Conservation (phyloP, 2,113 vertebrate species). For the Melanocharis versteri region DNA sequence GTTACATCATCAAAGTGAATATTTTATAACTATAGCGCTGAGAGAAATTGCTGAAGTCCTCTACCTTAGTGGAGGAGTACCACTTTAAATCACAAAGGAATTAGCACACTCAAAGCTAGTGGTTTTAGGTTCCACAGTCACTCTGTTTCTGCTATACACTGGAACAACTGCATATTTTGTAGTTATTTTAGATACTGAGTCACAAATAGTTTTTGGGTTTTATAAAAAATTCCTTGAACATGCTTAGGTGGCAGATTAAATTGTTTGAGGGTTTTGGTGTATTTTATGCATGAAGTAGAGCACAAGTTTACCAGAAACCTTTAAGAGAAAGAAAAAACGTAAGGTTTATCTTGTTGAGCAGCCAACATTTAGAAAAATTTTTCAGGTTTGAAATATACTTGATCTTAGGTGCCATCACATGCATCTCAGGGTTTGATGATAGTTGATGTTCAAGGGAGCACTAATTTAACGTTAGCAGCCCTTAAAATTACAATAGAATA, state of each 20-base stretch:
- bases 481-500: not conserved
- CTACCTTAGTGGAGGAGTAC: not conserved
- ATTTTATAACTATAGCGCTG: not conserved
- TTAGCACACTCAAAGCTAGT: not conserved
- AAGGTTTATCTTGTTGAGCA: not conserved
- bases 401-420: not conserved
- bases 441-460: not conserved
- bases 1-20: not conserved
- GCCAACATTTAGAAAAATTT: not conserved
- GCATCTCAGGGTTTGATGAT: not conserved
- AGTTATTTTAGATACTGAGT: not conserved
- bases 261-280: not conserved
- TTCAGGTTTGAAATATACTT: not conserved
- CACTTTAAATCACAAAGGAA: not conserved
- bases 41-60: not conserved
- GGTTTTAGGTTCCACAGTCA: fast-evolving
- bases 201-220: not conserved
- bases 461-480: not conserved
- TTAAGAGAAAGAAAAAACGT: not conserved
- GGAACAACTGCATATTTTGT: not conserved
- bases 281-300: not conserved
- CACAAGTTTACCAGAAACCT: not conserved
- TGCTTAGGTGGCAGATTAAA: not conserved
- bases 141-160: not conserved
- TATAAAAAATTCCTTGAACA: not conserved